Evolutionary conservation across 1,140 invertebrate species (phyloP).

Genomic region (Heliconius hermathena): DNA sequence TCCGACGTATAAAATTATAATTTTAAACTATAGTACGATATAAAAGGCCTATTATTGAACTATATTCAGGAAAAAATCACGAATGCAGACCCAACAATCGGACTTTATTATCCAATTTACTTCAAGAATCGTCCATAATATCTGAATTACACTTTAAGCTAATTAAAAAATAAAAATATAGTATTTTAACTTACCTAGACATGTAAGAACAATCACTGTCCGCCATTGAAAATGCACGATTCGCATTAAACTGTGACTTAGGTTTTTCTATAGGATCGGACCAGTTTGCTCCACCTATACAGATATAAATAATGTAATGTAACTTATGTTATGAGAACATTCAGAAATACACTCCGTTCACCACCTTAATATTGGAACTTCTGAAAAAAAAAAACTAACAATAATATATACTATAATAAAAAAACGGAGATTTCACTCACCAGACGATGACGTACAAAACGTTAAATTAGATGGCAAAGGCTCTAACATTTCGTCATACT

Average conservation of each 20-base stretch:
- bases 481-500: slow-evolving; percentile 71
- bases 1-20: too few species aligned
- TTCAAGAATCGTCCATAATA: too few species aligned
- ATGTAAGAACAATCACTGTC: slow-evolving; percentile 77
- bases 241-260: slow-evolving; percentile 49
- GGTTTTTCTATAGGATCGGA: slow-evolving; percentile 60
- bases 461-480: slow-evolving; percentile 81
- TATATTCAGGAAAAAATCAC: too few species aligned
- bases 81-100: too few species aligned
- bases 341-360: not conserved
- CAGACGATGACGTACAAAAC: slow-evolving; percentile 75
- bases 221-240: slow-evolving; percentile 64
- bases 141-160: too few species aligned
- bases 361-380: too few species aligned
- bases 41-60: too few species aligned
- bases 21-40: too few species aligned
- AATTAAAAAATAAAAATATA: not conserved
- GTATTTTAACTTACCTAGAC: slow-evolving; percentile 58
- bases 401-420: not conserved
- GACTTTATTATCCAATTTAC: too few species aligned
- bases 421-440: slow-evolving; percentile 40
- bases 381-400: too few species aligned
- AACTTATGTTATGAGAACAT: not conserved
- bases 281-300: slow-evolving; percentile 70
- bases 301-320: not conserved